phyloP scores from a whole-genome alignment of 2,797 vertebrate genomes.

The Selene dorsalis region DNA sequence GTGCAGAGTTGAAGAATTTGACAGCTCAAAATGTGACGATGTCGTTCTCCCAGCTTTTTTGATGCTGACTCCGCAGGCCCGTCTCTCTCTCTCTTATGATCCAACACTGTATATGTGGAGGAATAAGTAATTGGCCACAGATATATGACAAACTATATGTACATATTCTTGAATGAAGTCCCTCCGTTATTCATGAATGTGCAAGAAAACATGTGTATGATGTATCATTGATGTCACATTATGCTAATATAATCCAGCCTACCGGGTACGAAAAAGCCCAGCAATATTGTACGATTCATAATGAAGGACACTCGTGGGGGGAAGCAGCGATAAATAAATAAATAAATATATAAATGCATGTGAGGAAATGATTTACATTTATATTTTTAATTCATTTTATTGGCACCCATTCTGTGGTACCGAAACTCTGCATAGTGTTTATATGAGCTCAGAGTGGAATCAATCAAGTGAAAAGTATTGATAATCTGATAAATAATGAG shows the following conservation, averaged over 20 bases:
- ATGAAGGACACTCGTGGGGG: constrained; percentile 4
- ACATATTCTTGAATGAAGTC: constrained; percentile 8
- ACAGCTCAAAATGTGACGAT: constrained; percentile 36
- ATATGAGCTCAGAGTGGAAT: not conserved
- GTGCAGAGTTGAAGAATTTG: constrained; percentile 17
- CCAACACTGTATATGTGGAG: constrained; percentile 6
- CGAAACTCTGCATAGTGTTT: not conserved
- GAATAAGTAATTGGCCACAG: not conserved
- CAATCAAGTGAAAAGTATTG: not conserved
- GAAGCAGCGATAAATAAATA: constrained; percentile 20
- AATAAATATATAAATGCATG: no score
- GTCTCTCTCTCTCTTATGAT: constrained; percentile 21
- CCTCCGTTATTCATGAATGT: constrained; percentile 29
- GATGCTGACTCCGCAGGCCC: constrained; percentile 29
- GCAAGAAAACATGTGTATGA: constrained; percentile 25
- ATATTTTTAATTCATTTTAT: constrained; percentile 1
- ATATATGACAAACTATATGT: constrained; percentile 24
- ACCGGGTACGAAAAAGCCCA: constrained; percentile 19
- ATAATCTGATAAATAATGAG: not conserved
- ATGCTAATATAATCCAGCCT: constrained; percentile 17
- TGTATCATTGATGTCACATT: constrained; percentile 36
- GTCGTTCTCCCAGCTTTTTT: constrained; percentile 10
- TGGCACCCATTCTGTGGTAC: not conserved
- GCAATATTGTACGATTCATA: constrained; percentile 17
- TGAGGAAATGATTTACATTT: constrained; percentile 15